Percentiles rank a stretch among this genome's conserved stretches.
Evolutionary conservation across 2,888 invertebrate genomes (phyloP).

Genomic region (Machimus rusticus): DNA sequence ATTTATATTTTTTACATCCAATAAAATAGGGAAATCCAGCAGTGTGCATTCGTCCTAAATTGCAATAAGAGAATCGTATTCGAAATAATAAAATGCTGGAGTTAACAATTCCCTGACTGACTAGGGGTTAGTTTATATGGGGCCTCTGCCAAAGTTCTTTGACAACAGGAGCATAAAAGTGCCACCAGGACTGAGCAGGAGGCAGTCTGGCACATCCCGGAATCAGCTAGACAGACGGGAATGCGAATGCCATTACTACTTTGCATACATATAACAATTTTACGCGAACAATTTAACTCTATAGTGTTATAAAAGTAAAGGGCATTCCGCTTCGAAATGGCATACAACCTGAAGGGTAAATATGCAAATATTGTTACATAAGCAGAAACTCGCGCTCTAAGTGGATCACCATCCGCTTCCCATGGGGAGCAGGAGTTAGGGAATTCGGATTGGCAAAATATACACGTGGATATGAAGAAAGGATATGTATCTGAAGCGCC

Average conservation of each 20-base stretch:
- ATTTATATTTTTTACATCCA: background rate
- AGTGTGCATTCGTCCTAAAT: background rate
- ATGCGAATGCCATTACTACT: conserved; percentile 13
- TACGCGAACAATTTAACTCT: conserved; percentile 30
- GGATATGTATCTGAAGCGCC: conserved; percentile 4
- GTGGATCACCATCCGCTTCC: conserved; percentile 20
- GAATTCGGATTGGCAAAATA: background rate
- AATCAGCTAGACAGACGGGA: background rate
- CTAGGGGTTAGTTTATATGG: background rate
- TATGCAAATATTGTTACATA: conserved; percentile 37
- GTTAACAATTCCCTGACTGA: background rate
- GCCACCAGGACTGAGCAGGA: background rate
- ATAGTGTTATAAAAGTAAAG: conserved; percentile 30
- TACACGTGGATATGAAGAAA: background rate
- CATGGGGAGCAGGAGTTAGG: background rate
- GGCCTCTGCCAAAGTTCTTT: background rate
- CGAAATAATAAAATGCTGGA: background rate
- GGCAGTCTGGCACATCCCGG: background rate
- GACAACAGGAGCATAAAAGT: background rate
- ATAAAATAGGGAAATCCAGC: background rate
- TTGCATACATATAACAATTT: conserved; percentile 14
- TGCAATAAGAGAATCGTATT: background rate
- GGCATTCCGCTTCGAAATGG: conserved; percentile 9
- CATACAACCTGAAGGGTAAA: conserved; percentile 33
- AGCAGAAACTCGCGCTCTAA: conserved; percentile 35